Evolutionary conservation across 2,113 vertebrate species (phyloP).

Genomic region (Pogona vitticeps): DNA sequence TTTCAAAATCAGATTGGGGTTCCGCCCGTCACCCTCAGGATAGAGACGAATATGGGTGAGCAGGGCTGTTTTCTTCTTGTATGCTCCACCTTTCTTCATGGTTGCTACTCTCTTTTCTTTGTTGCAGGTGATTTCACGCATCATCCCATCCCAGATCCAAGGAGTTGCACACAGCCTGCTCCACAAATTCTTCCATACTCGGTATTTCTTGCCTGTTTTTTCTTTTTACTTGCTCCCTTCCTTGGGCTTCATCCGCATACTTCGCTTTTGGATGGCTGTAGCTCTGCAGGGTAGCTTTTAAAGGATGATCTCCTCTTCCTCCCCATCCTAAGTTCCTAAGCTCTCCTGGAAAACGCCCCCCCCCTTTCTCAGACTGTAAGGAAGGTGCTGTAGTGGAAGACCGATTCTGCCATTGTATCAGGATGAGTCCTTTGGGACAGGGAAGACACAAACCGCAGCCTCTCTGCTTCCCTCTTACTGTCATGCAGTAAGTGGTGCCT

Average conservation of each 20-base stretch:
- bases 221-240: background rate
- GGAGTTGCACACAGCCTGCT: conserved; percentile 62
- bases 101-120: background rate
- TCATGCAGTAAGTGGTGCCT: too few species aligned
- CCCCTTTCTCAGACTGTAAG: background rate
- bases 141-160: conserved; percentile 83
- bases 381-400: too few species aligned
- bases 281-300: background rate
- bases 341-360: too few species aligned
- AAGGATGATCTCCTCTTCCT: background rate
- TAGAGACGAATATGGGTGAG: background rate
- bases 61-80: background rate
- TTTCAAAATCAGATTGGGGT: background rate
- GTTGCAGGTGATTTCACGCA: conserved; percentile 74
- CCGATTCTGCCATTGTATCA: too few species aligned
- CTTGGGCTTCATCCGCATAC: background rate
- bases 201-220: conserved; percentile 70
- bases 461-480: too few species aligned
- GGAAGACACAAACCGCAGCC: too few species aligned
- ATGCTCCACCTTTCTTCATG: background rate
- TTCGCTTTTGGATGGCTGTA: background rate
- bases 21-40: background rate
- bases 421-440: too few species aligned
- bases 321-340: background rate
- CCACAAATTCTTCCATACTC: conserved; percentile 86